Conservation (phyloP, 2,888 invertebrate genomes). For the Tiliacea citrago region DNA sequence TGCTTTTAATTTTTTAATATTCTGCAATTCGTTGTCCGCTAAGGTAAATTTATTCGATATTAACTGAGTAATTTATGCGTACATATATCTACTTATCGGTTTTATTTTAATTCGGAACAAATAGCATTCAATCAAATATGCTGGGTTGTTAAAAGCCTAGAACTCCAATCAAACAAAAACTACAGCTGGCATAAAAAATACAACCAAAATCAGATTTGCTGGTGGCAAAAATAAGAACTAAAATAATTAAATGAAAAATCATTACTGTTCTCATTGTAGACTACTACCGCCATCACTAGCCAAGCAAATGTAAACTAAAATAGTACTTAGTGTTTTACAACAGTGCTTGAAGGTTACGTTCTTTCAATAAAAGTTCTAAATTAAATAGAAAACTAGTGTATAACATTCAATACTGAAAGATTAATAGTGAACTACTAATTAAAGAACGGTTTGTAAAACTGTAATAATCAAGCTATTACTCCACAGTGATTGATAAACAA, state of each 20-base stretch:
- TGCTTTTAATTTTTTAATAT: too few relatives aligned
- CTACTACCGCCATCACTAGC: conserved; percentile 54
- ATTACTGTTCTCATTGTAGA: background rate
- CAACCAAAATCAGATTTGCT: conserved; percentile 11
- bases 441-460: conserved; percentile 20
- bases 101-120: background rate
- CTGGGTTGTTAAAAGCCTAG: conserved; percentile 19
- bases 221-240: conserved; percentile 44
- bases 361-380: background rate
- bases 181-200: background rate
- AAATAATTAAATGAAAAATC: background rate
- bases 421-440: background rate
- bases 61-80: background rate
- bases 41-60: background rate
- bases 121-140: background rate
- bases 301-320: too few relatives aligned
- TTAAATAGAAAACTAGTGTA: background rate
- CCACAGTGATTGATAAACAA: background rate
- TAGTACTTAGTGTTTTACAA: conserved; percentile 1
- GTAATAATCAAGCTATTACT: background rate
- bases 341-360: conserved; percentile 22
- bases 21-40: background rate
- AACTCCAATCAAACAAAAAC: conserved; percentile 2
- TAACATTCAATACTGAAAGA: background rate
- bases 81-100: too few relatives aligned